Evolutionary conservation across 2,888 invertebrate genomes (phyloP).

Genomic region (Euclidia mi): DNA sequence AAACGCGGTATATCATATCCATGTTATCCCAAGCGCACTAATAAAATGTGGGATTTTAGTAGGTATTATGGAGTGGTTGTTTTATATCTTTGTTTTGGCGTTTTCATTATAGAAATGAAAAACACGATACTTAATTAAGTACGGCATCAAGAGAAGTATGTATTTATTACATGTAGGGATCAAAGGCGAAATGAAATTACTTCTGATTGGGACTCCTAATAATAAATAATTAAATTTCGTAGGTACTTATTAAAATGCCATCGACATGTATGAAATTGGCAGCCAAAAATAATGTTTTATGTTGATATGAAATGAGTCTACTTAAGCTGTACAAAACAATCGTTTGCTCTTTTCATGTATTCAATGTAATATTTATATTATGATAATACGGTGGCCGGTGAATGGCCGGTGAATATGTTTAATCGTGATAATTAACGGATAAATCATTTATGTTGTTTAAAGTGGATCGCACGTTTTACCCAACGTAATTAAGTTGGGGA

Average conservation of each 20-base stretch:
- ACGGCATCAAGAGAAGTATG: background rate
- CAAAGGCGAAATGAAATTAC: background rate
- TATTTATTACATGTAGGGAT: background rate
- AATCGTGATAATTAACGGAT: background rate
- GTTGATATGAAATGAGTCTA: too few relatives aligned
- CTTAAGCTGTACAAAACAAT: too few relatives aligned
- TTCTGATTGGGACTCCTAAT: too few relatives aligned
- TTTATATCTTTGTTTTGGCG: slow-evolving; percentile 5
- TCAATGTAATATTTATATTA: background rate
- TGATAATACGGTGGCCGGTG: background rate
- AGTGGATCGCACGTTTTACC: background rate
- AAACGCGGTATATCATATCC: slow-evolving; percentile 13
- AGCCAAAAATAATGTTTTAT: too few relatives aligned
- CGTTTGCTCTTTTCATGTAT: too few relatives aligned
- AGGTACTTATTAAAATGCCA: too few relatives aligned
- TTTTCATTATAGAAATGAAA: slow-evolving; percentile 1
- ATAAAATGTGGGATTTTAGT: slow-evolving; percentile 3
- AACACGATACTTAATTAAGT: background rate
- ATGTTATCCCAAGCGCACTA: slow-evolving; percentile 10
- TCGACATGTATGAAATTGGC: too few relatives aligned
- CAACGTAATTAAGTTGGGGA: slow-evolving; percentile 8
- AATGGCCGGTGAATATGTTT: too few relatives aligned
- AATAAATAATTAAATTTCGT: too few relatives aligned
- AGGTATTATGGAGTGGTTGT: background rate
- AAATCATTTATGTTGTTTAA: background rate